Conservation (phyloP, 2,888 invertebrate species). For the Noctua janthe region DNA sequence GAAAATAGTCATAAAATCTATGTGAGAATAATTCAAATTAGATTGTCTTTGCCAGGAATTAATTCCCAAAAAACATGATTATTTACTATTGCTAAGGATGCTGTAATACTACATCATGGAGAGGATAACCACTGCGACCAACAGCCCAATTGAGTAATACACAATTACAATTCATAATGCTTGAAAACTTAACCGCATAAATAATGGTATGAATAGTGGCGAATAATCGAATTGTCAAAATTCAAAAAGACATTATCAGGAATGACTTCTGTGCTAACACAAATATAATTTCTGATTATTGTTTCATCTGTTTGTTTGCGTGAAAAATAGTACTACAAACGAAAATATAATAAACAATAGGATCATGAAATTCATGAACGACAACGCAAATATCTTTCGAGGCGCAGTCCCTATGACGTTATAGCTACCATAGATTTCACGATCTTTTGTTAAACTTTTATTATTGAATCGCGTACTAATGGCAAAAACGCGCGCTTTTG, state of each 20-base stretch:
- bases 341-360: conserved; percentile 9
- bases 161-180: neutral
- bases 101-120: neutral
- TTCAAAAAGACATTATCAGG: neutral
- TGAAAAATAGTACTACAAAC: conserved; percentile 12
- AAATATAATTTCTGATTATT: neutral
- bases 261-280: neutral
- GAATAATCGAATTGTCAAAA: neutral
- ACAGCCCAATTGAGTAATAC: neutral
- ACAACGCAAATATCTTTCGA: conserved; percentile 18
- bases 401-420: conserved; percentile 44
- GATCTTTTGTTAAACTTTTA: conserved; percentile 52
- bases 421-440: conserved; percentile 23
- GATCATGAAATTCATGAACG: neutral
- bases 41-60: neutral
- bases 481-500: conserved; percentile 37
- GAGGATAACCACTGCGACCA: neutral
- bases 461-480: conserved; percentile 35
- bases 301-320: neutral
- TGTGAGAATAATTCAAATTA: conserved; percentile 5
- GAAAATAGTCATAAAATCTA: conserved; percentile 4
- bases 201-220: neutral
- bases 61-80: neutral
- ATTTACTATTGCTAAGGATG: neutral
- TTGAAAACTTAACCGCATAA: neutral